Evolutionary conservation across 2,113 vertebrate genomes (phyloP).

Genomic region (Promerops cafer): DNA sequence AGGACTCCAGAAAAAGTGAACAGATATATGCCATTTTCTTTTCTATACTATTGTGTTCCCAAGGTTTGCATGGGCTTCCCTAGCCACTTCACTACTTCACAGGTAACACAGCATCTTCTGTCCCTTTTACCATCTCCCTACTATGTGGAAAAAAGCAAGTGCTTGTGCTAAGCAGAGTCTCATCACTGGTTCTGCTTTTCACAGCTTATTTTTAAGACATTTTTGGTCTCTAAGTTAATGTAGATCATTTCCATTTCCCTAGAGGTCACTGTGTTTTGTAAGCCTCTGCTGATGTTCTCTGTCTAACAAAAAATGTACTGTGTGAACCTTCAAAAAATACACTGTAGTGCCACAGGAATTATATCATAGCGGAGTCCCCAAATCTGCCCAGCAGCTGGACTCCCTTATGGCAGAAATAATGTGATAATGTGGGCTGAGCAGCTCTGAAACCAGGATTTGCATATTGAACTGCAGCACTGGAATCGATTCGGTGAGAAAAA

Average conservation of each 20-base stretch:
- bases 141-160: background rate
- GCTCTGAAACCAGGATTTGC: background rate
- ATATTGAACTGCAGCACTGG: background rate
- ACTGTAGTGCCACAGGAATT: background rate
- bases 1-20: background rate
- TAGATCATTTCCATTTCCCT: background rate
- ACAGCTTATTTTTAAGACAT: background rate
- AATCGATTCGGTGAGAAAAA: background rate
- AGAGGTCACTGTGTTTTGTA: background rate
- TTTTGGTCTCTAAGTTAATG: background rate
- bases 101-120: background rate
- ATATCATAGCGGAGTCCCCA: background rate
- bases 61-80: background rate
- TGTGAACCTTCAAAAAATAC: background rate
- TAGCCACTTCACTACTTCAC: background rate
- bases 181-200: background rate
- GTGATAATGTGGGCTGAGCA: background rate
- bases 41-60: background rate
- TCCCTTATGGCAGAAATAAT: background rate
- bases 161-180: background rate
- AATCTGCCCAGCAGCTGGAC: background rate
- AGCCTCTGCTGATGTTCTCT: background rate
- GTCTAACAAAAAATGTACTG: background rate
- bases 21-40: background rate
- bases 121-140: background rate